Evolutionary conservation across 2,888 invertebrate species (phyloP).

Genomic region (Crematogaster levior): DNA sequence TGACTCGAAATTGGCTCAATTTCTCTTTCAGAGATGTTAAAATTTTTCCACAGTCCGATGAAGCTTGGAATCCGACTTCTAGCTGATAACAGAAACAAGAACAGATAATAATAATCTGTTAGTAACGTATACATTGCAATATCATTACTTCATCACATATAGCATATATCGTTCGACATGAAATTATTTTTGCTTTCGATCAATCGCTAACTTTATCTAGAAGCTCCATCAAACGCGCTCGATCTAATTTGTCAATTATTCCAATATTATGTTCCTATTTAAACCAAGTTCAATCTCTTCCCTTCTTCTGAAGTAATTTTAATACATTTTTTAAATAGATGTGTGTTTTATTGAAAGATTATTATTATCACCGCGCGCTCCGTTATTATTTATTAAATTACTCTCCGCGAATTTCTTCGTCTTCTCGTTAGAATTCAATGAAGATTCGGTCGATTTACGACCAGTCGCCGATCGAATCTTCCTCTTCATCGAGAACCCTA

Average conservation of each 20-base stretch:
- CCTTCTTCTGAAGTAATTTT: not conserved
- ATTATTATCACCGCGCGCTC: not conserved
- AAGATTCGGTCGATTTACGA: not conserved
- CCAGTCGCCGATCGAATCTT: not conserved
- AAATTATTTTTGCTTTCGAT: not conserved
- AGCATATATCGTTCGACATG: not conserved
- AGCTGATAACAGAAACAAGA: not conserved
- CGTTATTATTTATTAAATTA: not conserved
- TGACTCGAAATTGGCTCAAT: not conserved
- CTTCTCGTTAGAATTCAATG: slow-evolving; percentile 7
- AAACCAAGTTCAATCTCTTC: not conserved
- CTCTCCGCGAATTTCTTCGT: not conserved
- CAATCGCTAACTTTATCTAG: not conserved
- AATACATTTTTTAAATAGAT: not conserved
- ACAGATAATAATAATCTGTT: not conserved
- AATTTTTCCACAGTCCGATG: not conserved
- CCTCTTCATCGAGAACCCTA: not conserved
- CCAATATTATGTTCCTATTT: not conserved
- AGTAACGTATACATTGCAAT: not conserved
- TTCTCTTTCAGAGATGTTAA: not conserved
- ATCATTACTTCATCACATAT: too few relatives aligned
- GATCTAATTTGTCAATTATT: not conserved
- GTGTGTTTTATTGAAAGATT: not conserved
- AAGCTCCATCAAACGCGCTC: not conserved
- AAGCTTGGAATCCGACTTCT: not conserved